A percentile compares a stretch with the other conserved stretches of the same genome.
phyloP scores from a whole-genome alignment of 2,797 vertebrate genomes.

The Esox lucius region DNA sequence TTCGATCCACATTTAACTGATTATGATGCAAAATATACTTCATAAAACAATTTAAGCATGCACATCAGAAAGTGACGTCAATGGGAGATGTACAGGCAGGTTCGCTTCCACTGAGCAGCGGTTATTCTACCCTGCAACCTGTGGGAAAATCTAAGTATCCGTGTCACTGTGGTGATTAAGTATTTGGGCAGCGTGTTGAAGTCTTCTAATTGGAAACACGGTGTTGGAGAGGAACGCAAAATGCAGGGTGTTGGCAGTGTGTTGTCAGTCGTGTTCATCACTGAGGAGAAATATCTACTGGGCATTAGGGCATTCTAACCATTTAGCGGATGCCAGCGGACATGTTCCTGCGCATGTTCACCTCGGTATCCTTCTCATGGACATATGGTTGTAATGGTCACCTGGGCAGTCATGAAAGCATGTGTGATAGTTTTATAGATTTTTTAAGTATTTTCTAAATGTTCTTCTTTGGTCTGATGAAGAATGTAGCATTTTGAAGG shows the following conservation, averaged over 20 bases:
- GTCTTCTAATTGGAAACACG: slow-evolving; percentile 53
- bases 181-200: slow-evolving; percentile 48
- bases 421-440: background rate
- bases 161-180: slow-evolving; percentile 48
- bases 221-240: slow-evolving; percentile 40
- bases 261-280: slow-evolving; percentile 8
- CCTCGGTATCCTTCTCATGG: background rate
- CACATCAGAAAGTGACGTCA: background rate
- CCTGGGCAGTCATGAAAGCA: background rate
- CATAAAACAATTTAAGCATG: background rate
- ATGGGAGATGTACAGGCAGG: background rate
- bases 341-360: background rate
- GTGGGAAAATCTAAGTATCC: slow-evolving; percentile 45
- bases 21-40: background rate
- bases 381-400: background rate
- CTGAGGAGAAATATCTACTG: slow-evolving; percentile 8
- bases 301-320: background rate
- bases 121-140: slow-evolving; percentile 26
- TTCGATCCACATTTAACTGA: background rate
- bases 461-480: background rate
- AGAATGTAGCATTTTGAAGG: background rate
- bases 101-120: background rate
- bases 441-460: background rate
- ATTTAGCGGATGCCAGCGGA: slow-evolving; percentile 23
- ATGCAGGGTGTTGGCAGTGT: slow-evolving; percentile 15